These are phyloP conservation scores for Rhinichthys osculus DNA, from an alignment of 2,797 vertebrate genomes.

Conservation along the genomic window DNA sequence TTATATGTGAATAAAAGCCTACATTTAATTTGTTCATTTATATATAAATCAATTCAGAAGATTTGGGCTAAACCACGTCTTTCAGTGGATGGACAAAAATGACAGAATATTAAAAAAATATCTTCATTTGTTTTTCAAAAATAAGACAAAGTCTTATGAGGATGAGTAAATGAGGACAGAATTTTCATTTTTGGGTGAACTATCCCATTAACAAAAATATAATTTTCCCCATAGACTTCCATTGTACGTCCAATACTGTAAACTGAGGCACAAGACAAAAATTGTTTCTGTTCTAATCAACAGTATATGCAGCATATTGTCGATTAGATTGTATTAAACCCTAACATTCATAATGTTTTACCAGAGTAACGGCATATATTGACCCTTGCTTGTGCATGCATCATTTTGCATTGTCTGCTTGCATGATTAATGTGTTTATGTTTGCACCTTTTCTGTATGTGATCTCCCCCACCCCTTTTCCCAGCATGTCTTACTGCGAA, in stretches of 20 bases:
- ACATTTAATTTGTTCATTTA: neutral
- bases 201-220: neutral
- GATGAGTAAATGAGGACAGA: neutral
- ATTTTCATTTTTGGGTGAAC: neutral
- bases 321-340: neutral
- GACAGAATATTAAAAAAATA: neutral
- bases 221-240: neutral
- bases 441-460: conserved; percentile 67
- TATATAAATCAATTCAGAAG: neutral
- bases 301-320: neutral
- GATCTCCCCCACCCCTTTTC: conserved; percentile 62
- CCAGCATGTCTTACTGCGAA: conserved; percentile 85
- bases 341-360: neutral
- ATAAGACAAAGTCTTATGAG: neutral
- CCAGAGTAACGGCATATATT: neutral
- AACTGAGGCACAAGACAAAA: neutral
- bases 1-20: neutral
- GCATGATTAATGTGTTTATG: conserved; percentile 65
- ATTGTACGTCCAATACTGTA: neutral
- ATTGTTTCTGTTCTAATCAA: neutral
- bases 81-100: neutral
- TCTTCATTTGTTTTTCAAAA: neutral
- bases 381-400: conserved; percentile 22
- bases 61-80: neutral
- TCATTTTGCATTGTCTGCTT: conserved; percentile 21